phyloP scores from a whole-genome alignment of 2,797 vertebrate genomes.

The Microctenopoma stevenorrisi region DNA sequence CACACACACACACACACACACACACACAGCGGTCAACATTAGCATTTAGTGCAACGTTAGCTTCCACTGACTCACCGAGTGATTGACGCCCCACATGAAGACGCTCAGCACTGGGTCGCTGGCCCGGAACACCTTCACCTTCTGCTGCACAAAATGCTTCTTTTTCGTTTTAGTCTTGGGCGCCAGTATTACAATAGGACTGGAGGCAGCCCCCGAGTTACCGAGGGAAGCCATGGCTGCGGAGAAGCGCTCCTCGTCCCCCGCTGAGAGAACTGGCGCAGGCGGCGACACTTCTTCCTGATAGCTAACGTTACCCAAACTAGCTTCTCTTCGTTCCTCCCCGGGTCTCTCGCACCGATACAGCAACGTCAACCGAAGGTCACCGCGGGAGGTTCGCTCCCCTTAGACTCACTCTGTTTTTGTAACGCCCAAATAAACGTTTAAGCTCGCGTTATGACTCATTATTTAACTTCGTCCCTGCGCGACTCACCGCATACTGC shows the following conservation, averaged over 20 bases:
- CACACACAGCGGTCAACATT: background rate
- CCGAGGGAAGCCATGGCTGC: constrained; percentile 80
- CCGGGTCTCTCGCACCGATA: constrained; percentile 3
- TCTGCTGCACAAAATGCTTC: constrained; percentile 96
- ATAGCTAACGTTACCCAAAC: constrained; percentile 30
- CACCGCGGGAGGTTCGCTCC: background rate
- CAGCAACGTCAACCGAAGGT: constrained; percentile 31
- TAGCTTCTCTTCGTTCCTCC: constrained; percentile 21
- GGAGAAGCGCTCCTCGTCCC: constrained; percentile 26
- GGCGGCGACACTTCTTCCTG: constrained; percentile 51
- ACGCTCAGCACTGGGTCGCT: constrained; percentile 92
- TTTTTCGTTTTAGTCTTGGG: constrained; percentile 94
- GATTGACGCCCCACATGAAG: constrained; percentile 95
- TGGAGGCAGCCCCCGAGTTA: constrained; percentile 81
- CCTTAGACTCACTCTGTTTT: background rate
- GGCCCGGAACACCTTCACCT: constrained; percentile 92
- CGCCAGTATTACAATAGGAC: constrained; percentile 83
- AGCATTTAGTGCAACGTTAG: constrained; percentile 40
- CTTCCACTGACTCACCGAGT: constrained; percentile 85
- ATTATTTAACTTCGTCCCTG: constrained; percentile 2
- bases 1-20: background rate
- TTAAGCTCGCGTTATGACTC: constrained; percentile 19
- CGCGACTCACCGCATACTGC: background rate
- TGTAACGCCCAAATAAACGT: constrained; percentile 13
- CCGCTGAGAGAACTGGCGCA: constrained; percentile 20